Base-by-base conservation (phyloP, 2,888 invertebrate species). In the Drosophila ustulata region DNA sequence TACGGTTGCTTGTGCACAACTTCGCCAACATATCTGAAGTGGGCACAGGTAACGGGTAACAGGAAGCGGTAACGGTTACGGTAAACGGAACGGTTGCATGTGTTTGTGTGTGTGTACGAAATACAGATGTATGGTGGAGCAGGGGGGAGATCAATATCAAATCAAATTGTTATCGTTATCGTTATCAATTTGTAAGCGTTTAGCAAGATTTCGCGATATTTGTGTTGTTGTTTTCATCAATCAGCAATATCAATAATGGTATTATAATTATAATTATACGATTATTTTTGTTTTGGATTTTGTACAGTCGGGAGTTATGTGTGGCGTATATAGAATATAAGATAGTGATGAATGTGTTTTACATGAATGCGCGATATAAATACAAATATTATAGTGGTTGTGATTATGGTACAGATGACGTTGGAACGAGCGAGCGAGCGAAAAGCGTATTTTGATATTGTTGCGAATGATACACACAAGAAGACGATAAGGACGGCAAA, bases 1-100 rank as follows among this genome's bases (percentile, higher is more conserved):
- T 94, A 95, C 95, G 95, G 95, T 92, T 95, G 95, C 88, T 95
- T 95, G 92, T 95, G 95, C 92, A 95, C 94, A 90, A 95, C 95
- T 93, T 95, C 95, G 82, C 95, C 95, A 88, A 95, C 94, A 93
- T 95, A 94, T 93, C 95, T 95, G 93, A 58, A 79, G 59, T 63
- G 53, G 28, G 43, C 61, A 76, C 58, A 53, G 51, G 63, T 52
- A 73, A 58, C 75, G 51, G 61, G 34, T 50, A 43, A 66, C 37
- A 37, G 37, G 37, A 37, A 37, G 37, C 56, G 23, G 63, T 52
- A 69, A 58, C 74, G 50, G 61, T 49, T 34, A 65, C 58, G 50
- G 73, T 55, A 52, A 51, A 47, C 56, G 43, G 53, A 59, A 50
- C 75, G 45, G 64, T 78, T 57, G 66, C 68, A 65, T 32, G 37